Conservation (phyloP, 2,113 vertebrate genomes). For the Paradoxurus hermaphroditus region DNA sequence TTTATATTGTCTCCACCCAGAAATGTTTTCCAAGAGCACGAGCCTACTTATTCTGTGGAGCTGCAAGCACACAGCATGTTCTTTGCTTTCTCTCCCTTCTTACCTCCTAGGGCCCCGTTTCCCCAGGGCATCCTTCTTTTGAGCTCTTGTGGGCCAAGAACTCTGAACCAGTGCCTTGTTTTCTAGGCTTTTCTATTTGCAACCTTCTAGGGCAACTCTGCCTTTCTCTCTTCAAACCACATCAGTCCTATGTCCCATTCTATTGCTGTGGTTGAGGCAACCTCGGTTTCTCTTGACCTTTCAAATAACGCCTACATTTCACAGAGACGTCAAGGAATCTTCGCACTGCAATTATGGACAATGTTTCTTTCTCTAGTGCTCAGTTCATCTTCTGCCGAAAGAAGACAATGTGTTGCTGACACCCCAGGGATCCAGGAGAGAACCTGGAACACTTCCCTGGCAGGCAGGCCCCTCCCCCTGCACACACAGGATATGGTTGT, state of each 20-base stretch:
- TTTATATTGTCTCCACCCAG: not conserved
- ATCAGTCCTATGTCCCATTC: not conserved
- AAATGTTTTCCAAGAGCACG: not conserved
- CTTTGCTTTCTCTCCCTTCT: not conserved
- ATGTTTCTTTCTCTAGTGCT: not conserved
- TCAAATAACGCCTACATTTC: not conserved
- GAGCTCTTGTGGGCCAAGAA: not conserved
- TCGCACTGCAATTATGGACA: not conserved
- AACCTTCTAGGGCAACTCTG: slow-evolving; percentile 36
- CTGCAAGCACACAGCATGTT: not conserved
- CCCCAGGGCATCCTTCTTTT: not conserved
- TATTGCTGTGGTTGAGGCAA: not conserved
- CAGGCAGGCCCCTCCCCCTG: not conserved
- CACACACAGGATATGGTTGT: not conserved
- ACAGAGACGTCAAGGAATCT: not conserved
- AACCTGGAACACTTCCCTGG: not conserved
- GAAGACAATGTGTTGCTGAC: not conserved
- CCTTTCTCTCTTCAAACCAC: slow-evolving; percentile 14
- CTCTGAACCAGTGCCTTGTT: not conserved
- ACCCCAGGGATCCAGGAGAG: not conserved
- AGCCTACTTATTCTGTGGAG: not conserved
- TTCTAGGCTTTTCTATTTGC: not conserved
- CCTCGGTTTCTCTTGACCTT: not conserved
- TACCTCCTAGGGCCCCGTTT: fast-evolving
- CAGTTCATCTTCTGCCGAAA: not conserved